Evolutionary conservation across 2,797 vertebrate genomes (phyloP).

Genomic region (Eleutherodactylus coqui): DNA sequence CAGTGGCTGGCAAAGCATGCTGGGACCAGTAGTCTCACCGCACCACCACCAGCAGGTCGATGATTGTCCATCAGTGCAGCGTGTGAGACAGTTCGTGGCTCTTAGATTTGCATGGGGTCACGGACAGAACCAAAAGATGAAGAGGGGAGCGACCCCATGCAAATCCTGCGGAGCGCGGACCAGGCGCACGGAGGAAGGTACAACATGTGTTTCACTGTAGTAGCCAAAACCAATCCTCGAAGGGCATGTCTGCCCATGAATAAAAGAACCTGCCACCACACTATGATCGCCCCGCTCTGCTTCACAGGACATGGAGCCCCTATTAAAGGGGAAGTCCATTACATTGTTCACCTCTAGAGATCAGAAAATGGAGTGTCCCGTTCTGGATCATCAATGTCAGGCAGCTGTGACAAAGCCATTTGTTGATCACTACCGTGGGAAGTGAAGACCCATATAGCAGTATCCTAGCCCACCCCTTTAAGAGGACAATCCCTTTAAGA

Average conservation of each 20-base stretch:
- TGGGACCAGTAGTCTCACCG: neutral
- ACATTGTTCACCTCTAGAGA: neutral
- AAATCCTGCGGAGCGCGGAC: neutral
- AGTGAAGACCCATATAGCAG: too few relatives aligned
- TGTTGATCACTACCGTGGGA: too few relatives aligned
- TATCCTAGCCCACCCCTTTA: neutral
- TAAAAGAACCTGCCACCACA: neutral
- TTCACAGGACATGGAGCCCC: too few relatives aligned
- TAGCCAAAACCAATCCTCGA: neutral
- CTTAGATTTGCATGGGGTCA: constrained; percentile 5
- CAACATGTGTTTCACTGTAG: neutral
- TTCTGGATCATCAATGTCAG: too few relatives aligned
- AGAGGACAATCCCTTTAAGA: neutral
- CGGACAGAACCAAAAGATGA: neutral
- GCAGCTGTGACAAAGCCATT: too few relatives aligned
- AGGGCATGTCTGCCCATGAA: neutral
- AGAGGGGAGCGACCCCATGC: neutral
- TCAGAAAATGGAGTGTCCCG: neutral
- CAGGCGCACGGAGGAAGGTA: neutral
- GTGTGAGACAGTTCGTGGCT: neutral
- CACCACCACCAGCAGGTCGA: neutral
- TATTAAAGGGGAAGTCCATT: neutral
- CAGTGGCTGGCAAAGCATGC: neutral
- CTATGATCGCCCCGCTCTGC: too few relatives aligned
- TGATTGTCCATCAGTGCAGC: neutral